These are phyloP conservation scores for Brevipalpus yothersi DNA, from an alignment of 1,140 invertebrate genomes.

Conservation along the genomic window DNA sequence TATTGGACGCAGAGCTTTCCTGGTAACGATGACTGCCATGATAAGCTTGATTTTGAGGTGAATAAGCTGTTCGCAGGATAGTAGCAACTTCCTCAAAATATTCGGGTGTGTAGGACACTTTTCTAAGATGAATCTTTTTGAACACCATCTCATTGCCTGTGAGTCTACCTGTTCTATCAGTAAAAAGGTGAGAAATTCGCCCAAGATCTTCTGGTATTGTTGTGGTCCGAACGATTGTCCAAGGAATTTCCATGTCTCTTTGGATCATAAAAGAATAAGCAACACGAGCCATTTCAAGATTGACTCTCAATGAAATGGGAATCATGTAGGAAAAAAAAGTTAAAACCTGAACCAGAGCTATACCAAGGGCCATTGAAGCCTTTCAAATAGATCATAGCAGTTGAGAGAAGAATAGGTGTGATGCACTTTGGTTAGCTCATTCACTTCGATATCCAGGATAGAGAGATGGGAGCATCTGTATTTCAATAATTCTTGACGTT, in stretches of 20 bases:
- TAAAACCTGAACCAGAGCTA: constrained; percentile 88
- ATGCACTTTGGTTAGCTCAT: constrained; percentile 75
- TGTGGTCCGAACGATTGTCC: constrained; percentile 88
- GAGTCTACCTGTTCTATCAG: constrained; percentile 93
- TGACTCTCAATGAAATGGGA: constrained; percentile 88
- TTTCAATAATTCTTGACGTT: too few relatives aligned
- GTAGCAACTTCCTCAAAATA: constrained; percentile 46
- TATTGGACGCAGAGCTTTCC: constrained; percentile 9
- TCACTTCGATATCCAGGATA: constrained; percentile 85
- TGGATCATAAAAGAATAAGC: constrained; percentile 95
- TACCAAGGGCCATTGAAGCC: constrained; percentile 88
- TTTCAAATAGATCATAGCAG: constrained; percentile 87
- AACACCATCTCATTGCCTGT: constrained; percentile 99
- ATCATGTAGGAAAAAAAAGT: constrained; percentile 97
- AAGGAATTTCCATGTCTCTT: constrained; percentile 66
- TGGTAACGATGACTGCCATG: constrained; percentile 9
- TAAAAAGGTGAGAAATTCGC: constrained; percentile 74
- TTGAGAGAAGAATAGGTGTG: constrained; percentile 63
- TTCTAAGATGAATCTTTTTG: constrained; percentile 73
- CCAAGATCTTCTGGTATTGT: constrained; percentile 98
- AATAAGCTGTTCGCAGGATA: constrained; percentile 16
- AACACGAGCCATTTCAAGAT: constrained; percentile 93
- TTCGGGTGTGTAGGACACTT: constrained; percentile 57
- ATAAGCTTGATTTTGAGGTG: constrained; percentile 4
- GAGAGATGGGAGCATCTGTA: too few relatives aligned